Evolutionary conservation across 2,888 invertebrate species (phyloP), one percentile per base, ranked within the genome.

Genomic region (Andrena flavipes): DNA sequence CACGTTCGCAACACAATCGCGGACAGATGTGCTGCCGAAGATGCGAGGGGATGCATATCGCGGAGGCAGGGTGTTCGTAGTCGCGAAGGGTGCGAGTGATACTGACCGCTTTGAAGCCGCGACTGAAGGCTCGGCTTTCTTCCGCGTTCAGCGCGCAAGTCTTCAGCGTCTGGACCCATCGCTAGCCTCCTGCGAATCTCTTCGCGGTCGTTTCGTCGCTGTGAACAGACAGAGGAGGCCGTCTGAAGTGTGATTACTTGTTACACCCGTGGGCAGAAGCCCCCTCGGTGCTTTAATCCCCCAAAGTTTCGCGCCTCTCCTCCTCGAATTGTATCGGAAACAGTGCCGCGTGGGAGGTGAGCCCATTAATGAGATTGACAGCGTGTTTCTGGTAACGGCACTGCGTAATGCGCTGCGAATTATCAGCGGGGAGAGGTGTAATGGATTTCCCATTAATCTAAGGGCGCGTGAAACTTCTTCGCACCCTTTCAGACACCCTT

Each of bases 191-290:
- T 96, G 82, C 98, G 96, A 89, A 99, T 98, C 94, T 98, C 98
- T 94, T 99, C 98, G 74, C 98, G 95, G 93, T 98, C 98, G 96
- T 97, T 98, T 91, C 97, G 96, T 94, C 98, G 96, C 97, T 98
- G 95, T 90, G 35, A 65, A 86, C 60, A 79, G 87, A 91, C 68
- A 76, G 64, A 69, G 64, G 48, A 78, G 75, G 10, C 56, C 26
- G 56, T 72, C 64, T 56, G 64, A 72, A 51, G 76, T 70, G 76
- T 74, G 80, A 80, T 80, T 54, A 67, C 30, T 56, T 65, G 81
- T 81, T 78, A 69, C 77, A 74, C 42, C 2, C 29, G 48, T 3
- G 49, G 26, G 30, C 29, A 48, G 56, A 62, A 74, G 54, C 72
- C 70, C 70, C 56, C 56, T 56, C 54, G 76, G 13, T 60, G 54